Evolutionary conservation across 2,797 vertebrate species (phyloP), one percentile per base, ranked within the genome.

Genomic region (Arctocebus calabarensis): DNA sequence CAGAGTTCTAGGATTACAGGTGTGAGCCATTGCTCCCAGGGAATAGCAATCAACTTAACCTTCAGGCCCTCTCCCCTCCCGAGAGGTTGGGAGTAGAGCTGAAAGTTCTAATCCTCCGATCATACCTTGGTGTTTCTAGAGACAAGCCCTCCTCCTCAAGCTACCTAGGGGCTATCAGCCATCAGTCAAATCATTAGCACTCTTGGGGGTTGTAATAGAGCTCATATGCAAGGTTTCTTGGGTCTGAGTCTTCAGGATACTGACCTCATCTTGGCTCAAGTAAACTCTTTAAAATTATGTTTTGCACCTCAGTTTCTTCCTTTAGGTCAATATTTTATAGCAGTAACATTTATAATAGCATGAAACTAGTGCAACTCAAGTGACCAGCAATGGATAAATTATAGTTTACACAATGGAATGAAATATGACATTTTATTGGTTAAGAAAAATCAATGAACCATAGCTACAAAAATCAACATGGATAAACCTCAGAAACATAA

Each of bases 321-420:
- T 70, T 70, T 70, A 70, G n/a, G 66, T 70, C 19, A 22, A 34
- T 20, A 37, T 70, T 34, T 78, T 57, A 84, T 22, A 73, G 43
- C 34, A 95, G 57, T 85, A 61, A 87, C 52, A 75, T 37, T 81
- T 87, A 66, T n/a, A 87, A 74, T 32, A 88, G 81, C 64, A 92
- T 70, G 73, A 89, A 78, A 84, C 11, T 55, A 32, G 78, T 57
- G 75, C 68, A 77, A 74, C 16, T 95, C 34, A 57, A 92, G 64
- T 79, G 40, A 52, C 37, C n/a, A 77, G 87, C 40, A 89, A 70
- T 55, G 70, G 71, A 62, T 84, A 71, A 83, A 71, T 1, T 59
- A 13, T n/a, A 17, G 27, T 73, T 73, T 92, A 88, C 37, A 34
- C 37, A 62, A 64, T 22, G 37, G 71, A 88, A 84, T 52, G 61